Conservation (phyloP, 2,797 vertebrate species). For the Fringilla coelebs region DNA sequence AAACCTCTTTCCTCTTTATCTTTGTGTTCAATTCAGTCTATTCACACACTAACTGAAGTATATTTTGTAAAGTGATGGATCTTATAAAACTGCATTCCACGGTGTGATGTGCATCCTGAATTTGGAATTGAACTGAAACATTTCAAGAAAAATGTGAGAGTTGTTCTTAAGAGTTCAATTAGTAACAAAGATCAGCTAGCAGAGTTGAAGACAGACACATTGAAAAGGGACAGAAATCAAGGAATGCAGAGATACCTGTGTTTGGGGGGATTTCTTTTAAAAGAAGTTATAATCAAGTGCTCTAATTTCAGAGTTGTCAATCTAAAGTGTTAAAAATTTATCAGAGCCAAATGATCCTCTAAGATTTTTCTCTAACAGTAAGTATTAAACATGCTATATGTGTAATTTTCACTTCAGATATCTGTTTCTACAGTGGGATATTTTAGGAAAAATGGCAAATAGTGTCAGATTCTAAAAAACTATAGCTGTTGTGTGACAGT, state of each 20-base stretch:
- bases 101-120: background rate
- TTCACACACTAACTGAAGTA: background rate
- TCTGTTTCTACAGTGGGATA: background rate
- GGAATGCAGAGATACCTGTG: background rate
- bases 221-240: background rate
- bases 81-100: background rate
- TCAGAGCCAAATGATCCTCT: background rate
- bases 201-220: background rate
- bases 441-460: background rate
- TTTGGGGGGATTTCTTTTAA: background rate
- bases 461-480: background rate
- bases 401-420: background rate
- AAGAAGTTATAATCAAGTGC: background rate
- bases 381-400: background rate
- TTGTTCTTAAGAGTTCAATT: background rate
- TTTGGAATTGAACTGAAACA: background rate
- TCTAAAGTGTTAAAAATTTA: background rate
- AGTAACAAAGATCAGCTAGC: background rate
- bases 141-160: background rate
- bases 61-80: background rate
- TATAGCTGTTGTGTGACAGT: background rate
- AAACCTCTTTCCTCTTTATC: background rate
- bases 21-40: background rate
- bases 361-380: background rate
- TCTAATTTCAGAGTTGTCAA: background rate